Conservation (phyloP, 2,797 vertebrate genomes). For the Lophius americanus region DNA sequence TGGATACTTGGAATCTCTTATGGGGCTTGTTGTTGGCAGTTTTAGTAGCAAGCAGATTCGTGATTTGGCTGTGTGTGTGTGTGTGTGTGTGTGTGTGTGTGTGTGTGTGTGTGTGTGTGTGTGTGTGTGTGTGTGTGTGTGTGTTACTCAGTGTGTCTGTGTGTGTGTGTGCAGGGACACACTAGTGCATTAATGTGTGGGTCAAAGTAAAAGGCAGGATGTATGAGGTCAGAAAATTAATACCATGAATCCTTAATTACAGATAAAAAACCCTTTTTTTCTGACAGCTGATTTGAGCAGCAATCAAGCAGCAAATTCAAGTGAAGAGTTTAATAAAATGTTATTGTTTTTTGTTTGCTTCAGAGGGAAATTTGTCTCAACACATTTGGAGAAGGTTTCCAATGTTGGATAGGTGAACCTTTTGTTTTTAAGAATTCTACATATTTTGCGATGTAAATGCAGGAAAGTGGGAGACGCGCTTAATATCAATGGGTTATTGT, state of each 20-base stretch:
- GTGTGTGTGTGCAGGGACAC: too few species aligned
- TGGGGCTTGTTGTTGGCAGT: conserved; percentile 59
- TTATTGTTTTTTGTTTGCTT: conserved; percentile 43
- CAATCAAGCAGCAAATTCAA: conserved; percentile 22
- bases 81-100: conserved; percentile 22
- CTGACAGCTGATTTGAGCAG: conserved; percentile 38
- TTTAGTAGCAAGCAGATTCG: conserved; percentile 39
- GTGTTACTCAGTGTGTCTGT: background rate
- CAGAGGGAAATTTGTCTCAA: conserved; percentile 41
- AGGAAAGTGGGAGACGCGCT: too few species aligned
- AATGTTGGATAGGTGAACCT: too few species aligned
- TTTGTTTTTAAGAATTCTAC: too few species aligned
- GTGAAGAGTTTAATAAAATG: conserved; percentile 33
- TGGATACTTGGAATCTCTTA: conserved; percentile 61
- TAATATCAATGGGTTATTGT: too few species aligned
- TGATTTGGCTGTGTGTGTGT: conserved; percentile 14
- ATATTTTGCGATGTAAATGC: too few species aligned
- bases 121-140: conserved; percentile 15
- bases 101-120: conserved; percentile 28
- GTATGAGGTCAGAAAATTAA: conserved; percentile 37
- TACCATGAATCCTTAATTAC: conserved; percentile 32
- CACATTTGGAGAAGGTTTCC: background rate
- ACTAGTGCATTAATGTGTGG: conserved; percentile 5
- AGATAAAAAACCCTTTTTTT: background rate
- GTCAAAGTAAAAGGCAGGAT: conserved; percentile 42